Conservation (phyloP, 2,888 invertebrate genomes). For the Drosophila cracens region DNA sequence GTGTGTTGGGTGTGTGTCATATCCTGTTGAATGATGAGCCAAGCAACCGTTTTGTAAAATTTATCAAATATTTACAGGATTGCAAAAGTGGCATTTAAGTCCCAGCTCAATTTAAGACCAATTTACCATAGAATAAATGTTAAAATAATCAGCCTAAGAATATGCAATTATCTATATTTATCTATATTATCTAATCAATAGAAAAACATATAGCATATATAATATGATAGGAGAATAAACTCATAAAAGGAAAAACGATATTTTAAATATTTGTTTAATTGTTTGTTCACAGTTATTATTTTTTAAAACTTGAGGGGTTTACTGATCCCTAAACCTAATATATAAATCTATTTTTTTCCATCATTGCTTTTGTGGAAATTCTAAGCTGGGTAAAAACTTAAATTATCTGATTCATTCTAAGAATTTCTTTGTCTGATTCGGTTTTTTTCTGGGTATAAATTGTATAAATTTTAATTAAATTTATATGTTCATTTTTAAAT, state of each 20-base stretch:
- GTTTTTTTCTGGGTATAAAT: neutral
- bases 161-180: conserved; percentile 10
- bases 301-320: accelerated
- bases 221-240: neutral
- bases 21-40: conserved; percentile 45
- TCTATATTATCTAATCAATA: too few species aligned
- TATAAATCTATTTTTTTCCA: neutral
- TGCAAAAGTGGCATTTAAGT: conserved; percentile 35
- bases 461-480: neutral
- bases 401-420: neutral
- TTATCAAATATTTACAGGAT: conserved; percentile 3
- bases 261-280: neutral
- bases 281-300: neutral
- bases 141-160: neutral
- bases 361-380: neutral
- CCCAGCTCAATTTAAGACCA: conserved; percentile 35
- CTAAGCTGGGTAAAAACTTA: neutral
- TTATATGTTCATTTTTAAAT: neutral
- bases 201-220: neutral
- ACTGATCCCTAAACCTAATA: neutral
- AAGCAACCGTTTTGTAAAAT: conserved; percentile 19
- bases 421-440: neutral
- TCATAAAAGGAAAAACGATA: neutral
- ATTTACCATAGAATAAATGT: neutral
- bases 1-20: conserved; percentile 8